These are phyloP conservation scores for Capitulum mitella DNA, from an alignment of 2,888 invertebrate genomes.

Conservation along the genomic window DNA sequence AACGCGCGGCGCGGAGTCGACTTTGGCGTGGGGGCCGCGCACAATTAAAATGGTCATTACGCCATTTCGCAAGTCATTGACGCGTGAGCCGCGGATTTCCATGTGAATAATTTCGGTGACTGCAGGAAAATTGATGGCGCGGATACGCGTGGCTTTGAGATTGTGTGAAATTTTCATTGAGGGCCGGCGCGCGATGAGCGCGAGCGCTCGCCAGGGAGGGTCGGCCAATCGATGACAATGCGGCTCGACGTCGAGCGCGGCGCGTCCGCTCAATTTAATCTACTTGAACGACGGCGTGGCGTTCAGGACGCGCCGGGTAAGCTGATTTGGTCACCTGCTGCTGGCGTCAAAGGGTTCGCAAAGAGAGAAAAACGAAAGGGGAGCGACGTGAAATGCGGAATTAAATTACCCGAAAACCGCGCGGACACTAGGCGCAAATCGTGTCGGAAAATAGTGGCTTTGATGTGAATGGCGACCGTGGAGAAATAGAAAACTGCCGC, in stretches of 20 bases:
- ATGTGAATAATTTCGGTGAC: constrained; percentile 15
- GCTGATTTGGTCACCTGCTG: constrained; percentile 21
- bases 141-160: constrained; percentile 6
- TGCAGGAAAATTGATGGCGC: constrained; percentile 4
- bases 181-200: not conserved
- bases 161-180: constrained; percentile 20
- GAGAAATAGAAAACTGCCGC: not conserved
- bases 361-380: not conserved
- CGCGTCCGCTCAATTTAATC: constrained; percentile 21
- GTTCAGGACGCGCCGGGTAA: not conserved
- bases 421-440: not conserved
- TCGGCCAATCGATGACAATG: not conserved
- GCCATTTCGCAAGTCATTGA: constrained; percentile 11
- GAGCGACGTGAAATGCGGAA: constrained; percentile 14
- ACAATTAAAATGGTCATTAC: constrained; percentile 19
- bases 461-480: not conserved
- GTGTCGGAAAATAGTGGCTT: not conserved
- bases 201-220: not conserved
- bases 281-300: not conserved
- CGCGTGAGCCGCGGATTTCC: not conserved
- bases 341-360: constrained; percentile 13
- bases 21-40: not conserved
- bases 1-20: not conserved
- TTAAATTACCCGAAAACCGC: constrained; percentile 17
- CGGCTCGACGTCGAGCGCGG: not conserved